phyloP scores from a whole-genome alignment of 2,888 invertebrate species.

The Phalera bucephala region DNA sequence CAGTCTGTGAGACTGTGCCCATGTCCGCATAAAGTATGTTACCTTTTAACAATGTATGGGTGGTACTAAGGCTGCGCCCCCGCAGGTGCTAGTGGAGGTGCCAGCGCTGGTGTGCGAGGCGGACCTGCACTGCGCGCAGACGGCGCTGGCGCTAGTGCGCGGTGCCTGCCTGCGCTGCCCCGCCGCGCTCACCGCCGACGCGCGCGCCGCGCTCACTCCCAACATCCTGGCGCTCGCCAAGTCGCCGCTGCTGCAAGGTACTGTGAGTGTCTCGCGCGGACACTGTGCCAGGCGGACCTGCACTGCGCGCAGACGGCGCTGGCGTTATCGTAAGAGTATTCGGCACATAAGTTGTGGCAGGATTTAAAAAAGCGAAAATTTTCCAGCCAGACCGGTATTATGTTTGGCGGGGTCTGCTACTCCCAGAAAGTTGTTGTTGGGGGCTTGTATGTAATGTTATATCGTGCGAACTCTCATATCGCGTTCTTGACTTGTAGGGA shows the following conservation, averaged over 20 bases:
- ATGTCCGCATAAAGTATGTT: no score
- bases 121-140: constrained; percentile 98
- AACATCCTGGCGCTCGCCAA: constrained; percentile 93
- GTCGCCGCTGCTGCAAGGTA: constrained; percentile 95
- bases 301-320: not conserved
- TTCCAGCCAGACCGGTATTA: no score
- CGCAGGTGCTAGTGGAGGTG: constrained; percentile 91
- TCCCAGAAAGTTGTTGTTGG: no score
- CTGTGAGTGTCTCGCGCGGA: not conserved
- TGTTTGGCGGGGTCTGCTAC: no score
- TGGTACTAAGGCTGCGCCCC: not conserved
- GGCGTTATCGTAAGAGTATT: no score
- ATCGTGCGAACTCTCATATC: no score
- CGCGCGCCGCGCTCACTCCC: constrained; percentile 89
- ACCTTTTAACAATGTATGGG: not conserved
- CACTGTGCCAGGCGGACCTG: no score
- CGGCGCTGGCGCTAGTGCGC: constrained; percentile 92
- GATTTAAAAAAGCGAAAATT: no score
- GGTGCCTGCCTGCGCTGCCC: constrained; percentile 91
- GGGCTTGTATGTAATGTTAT: no score
- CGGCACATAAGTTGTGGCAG: no score
- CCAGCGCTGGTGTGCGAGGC: constrained; percentile 95
- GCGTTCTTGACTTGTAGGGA: no score
- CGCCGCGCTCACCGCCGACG: constrained; percentile 88
- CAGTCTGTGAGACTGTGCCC: no score